phyloP scores from a whole-genome alignment of 2,113 vertebrate genomes.

The Platysternon megacephalum region DNA sequence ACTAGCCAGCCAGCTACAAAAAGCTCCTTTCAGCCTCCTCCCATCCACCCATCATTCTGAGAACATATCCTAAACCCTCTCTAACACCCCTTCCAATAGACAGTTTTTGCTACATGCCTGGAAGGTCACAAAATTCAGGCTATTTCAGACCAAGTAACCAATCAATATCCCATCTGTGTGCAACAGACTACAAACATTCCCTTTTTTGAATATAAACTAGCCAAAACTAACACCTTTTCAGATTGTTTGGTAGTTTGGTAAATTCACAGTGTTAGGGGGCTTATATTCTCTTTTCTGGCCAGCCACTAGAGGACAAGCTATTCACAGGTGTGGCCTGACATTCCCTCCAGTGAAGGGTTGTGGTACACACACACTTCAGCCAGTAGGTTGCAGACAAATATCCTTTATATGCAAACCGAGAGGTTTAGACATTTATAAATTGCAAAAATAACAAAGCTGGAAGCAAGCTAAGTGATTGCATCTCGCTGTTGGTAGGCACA shows the following conservation, averaged over 20 bases:
- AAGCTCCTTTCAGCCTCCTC: not conserved
- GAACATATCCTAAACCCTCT: not conserved
- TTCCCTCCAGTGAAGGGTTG: not conserved
- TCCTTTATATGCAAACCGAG: not conserved
- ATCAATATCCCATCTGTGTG: not conserved
- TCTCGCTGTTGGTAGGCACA: slow-evolving; percentile 59
- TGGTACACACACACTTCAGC: not conserved
- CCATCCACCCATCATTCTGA: not conserved
- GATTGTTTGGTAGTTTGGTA: not conserved
- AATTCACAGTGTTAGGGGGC: not conserved
- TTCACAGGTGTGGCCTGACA: not conserved
- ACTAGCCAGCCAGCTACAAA: not conserved
- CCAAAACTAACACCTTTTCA: not conserved
- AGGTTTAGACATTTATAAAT: not conserved
- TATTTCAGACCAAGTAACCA: not conserved
- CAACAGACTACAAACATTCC: not conserved
- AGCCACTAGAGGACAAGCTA: not conserved
- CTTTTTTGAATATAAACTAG: not conserved
- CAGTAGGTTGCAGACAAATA: not conserved
- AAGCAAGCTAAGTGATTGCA: not conserved
- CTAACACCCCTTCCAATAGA: not conserved
- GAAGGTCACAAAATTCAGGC: not conserved
- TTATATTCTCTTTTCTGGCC: not conserved
- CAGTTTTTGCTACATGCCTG: not conserved
- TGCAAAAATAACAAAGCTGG: not conserved